Base-by-base conservation (phyloP, 2,113 vertebrate species). In the Pygoscelis antarcticus region DNA sequence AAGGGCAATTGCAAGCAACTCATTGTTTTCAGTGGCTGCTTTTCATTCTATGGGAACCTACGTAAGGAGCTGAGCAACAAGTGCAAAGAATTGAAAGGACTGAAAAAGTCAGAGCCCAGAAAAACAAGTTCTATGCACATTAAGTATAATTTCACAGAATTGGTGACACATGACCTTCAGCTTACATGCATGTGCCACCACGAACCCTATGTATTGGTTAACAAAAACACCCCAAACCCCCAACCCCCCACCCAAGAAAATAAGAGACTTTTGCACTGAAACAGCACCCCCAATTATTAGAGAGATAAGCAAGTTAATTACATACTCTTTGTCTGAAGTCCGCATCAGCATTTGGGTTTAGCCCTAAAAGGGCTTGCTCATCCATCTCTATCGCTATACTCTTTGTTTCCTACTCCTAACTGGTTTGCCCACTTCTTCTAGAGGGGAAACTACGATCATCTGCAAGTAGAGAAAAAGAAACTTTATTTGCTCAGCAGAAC, bases 331-430 rank as follows among this genome's bases (percentile, higher is more conserved):
- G 99, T 94, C 99, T 98, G 97, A 99, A 99, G 96, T 98, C 99
- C 38, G 99, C 99, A 91, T 99, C 99, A 52, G 99, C 99, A 92
- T 99, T 99, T 83, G 99, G 99, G 98, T 99, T 99, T 95, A 99
- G 98, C 94, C 99, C 99, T 98, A 99, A 97, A 95, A 99, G 99
- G 96, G 99, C 99, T 98, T 99, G 99, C 97, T 99, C 99, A 98
- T 99, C 99, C 99, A 99, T 99, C 96, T 98, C 98, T 98, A 95
- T 93, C 90, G 98, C 96, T 98, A 97, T 98, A 97, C 96, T 97
- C 97, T 98, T 97, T 97, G 98, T 98, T 98, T 98, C 98, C 98
- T 98, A 81, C 94, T 97, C 96, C 97, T 96, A 96, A 97, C 34
- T 90, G 96, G 93, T 75, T 97, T 98, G 84, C 97, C 98, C 98